Evolutionary conservation across 1,140 invertebrate genomes (phyloP), one percentile per base, ranked within the genome.

Genomic region (Frieseomelitta varia): DNA sequence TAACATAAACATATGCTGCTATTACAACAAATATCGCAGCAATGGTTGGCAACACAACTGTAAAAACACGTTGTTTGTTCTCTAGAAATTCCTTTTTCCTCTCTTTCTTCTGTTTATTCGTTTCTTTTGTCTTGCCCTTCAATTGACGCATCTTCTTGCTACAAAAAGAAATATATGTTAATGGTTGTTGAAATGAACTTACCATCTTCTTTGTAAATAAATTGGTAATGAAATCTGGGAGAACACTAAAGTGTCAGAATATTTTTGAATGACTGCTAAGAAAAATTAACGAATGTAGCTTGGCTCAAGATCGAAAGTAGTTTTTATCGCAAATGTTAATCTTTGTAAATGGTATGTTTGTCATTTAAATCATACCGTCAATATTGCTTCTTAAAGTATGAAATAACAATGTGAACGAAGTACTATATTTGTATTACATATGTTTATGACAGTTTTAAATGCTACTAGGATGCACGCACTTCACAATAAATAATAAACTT

Each of bases 121-220:
- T 97, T 95, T 98, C 97, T 94, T 98, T 98, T 51, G 96, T 96
- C 93, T 97, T 97, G 77, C 97, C 96, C 93, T 98, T 98, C 39
- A 97, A 94, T 91, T 97, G 97, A 73, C 97, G 95, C 97, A 97
- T 98, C 85, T 92, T 92, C 24, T 61, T 76, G 34, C 86, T 88
- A 47, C 1, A 88, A 89, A 71, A 1, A 51, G 39, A 84, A 65
- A 55, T 30, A 30, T 21, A 17, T 10, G 15, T 81, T n/a, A 68
- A 78, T 53, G 30, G 56, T 53, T 72, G 77, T 21, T 14, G 39
- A 39, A 58, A 55, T 12, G 1, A 27, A 63, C 4, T 21, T 21
- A 14, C 55, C 8, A 21, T 12, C 21, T 39, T n/a, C 56, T 53
- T 61, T 61, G 12, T n/a, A n/a, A n/a, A 61, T 61, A n/a, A 61